These are phyloP conservation scores for Eurystomus gularis DNA, from an alignment of 2,113 vertebrate species.

Conservation along the genomic window DNA sequence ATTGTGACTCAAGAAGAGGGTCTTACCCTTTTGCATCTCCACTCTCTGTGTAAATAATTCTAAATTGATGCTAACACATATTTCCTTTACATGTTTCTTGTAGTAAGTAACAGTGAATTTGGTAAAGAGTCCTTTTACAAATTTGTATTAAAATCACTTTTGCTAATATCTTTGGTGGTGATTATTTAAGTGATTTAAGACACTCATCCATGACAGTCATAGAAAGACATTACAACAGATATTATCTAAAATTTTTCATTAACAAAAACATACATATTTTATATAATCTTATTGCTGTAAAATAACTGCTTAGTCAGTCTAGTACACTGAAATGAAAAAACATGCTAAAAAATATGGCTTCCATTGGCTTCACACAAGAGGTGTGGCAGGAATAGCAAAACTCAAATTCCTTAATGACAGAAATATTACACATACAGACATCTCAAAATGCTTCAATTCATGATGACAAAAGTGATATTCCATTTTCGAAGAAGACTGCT, in stretches of 20 bases:
- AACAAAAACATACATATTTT: neutral
- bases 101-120: too few relatives aligned
- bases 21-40: too few relatives aligned
- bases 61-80: too few relatives aligned
- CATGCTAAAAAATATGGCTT: neutral
- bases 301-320: neutral
- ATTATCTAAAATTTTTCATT: neutral
- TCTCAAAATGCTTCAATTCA: neutral
- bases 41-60: too few relatives aligned
- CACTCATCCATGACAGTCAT: too few relatives aligned
- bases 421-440: neutral
- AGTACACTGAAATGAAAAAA: neutral
- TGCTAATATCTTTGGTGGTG: too few relatives aligned
- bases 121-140: too few relatives aligned
- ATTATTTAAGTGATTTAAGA: too few relatives aligned
- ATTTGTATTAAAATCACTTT: too few relatives aligned
- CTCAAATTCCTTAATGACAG: neutral
- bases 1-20: neutral
- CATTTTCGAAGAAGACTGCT: too few relatives aligned
- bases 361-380: neutral
- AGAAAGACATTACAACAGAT: neutral
- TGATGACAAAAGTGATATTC: neutral
- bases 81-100: too few relatives aligned
- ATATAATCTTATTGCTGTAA: neutral
- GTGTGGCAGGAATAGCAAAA: neutral